These are phyloP conservation scores for Chrysotoxum bicinctum DNA, from an alignment of 2,888 invertebrate species.

Conservation along the genomic window DNA sequence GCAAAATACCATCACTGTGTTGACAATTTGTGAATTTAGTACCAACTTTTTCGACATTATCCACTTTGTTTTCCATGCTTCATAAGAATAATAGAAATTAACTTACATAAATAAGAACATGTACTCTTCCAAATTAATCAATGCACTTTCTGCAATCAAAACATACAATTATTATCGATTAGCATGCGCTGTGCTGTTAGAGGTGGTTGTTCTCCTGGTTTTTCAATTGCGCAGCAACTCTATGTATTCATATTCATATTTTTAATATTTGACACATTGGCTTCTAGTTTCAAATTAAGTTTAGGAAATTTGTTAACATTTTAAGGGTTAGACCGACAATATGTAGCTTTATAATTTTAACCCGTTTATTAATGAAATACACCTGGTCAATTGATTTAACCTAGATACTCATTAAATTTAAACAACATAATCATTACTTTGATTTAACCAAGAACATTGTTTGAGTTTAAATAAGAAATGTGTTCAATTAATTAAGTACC, in stretches of 20 bases:
- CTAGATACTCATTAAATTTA: no score
- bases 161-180: slow-evolving; percentile 35
- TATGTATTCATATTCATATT: background rate
- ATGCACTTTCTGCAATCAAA: slow-evolving; percentile 36
- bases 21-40: slow-evolving; percentile 58
- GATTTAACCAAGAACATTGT: no score
- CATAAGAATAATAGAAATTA: background rate
- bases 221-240: slow-evolving; percentile 38
- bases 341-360: no score
- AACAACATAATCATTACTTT: no score
- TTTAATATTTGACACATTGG: no score
- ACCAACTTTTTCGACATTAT: slow-evolving; percentile 34
- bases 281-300: no score
- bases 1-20: slow-evolving; percentile 53
- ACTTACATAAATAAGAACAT: background rate
- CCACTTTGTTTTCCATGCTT: slow-evolving; percentile 34
- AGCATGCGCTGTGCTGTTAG: background rate
- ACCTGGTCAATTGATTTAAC: no score
- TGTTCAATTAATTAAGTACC: no score
- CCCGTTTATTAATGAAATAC: no score
- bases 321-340: no score
- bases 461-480: no score
- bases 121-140: background rate
- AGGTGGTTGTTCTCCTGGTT: background rate
- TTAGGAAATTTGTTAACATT: no score